These are phyloP conservation scores for Zosterops hypoxanthus DNA, from an alignment of 2,113 vertebrate species.

Conservation along the genomic window DNA sequence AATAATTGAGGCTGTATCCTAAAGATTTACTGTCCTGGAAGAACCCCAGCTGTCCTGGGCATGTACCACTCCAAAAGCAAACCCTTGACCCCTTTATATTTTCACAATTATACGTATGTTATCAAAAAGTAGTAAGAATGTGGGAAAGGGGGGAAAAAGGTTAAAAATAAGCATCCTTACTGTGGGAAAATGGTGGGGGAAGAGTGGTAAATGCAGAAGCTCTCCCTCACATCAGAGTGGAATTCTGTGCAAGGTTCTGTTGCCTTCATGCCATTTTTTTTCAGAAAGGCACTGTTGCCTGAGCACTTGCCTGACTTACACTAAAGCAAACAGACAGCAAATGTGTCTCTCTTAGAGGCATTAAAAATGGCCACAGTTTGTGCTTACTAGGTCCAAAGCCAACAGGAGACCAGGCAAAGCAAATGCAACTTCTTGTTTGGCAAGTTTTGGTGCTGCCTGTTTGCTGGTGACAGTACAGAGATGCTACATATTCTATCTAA, in stretches of 20 bases:
- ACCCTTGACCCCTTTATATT: conserved; percentile 51
- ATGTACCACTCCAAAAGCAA: conserved; percentile 3
- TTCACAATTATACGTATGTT: conserved; percentile 55
- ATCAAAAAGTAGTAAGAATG: conserved; percentile 49
- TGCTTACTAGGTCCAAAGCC: background rate
- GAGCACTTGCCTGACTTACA: background rate
- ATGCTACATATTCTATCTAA: background rate
- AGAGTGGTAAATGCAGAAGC: background rate
- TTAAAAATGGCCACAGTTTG: background rate
- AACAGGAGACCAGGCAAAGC: background rate
- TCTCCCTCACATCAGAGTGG: background rate
- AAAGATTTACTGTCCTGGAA: background rate
- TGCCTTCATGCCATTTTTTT: background rate
- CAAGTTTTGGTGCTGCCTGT: background rate
- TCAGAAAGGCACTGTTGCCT: background rate
- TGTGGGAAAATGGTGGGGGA: conserved; percentile 34
- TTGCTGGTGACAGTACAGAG: background rate
- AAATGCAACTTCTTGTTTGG: background rate
- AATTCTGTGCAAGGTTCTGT: background rate
- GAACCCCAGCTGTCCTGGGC: background rate
- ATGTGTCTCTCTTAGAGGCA: background rate
- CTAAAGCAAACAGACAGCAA: background rate
- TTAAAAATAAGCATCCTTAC: conserved; percentile 50
- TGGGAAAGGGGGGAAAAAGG: conserved; percentile 48
- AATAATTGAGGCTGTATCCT: background rate